Evolutionary conservation across 2,797 vertebrate genomes (phyloP).

Genomic region (Allobates femoralis): DNA sequence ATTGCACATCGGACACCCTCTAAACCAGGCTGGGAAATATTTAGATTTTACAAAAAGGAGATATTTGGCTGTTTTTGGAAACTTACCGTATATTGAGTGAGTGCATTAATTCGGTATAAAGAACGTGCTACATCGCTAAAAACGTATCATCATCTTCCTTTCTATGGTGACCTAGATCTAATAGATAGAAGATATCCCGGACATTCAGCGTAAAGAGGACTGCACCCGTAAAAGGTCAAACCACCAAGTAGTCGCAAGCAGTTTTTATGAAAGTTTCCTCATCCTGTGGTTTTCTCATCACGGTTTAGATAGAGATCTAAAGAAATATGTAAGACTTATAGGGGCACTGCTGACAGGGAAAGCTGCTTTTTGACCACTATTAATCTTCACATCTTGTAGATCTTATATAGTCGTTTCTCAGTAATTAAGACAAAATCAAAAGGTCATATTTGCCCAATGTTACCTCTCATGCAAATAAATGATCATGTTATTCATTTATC

Average conservation of each 20-base stretch:
- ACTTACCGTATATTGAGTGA: not conserved
- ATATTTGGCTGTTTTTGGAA: conserved; percentile 5
- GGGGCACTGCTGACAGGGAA: not conserved
- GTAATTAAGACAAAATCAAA: conserved; percentile 4
- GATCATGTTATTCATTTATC: not conserved
- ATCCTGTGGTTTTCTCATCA: conserved; percentile 33
- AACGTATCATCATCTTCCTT: not conserved
- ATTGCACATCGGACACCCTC: too few relatives aligned
- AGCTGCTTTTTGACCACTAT: conserved; percentile 25
- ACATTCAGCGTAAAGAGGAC: conserved; percentile 16
- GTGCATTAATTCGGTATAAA: not conserved
- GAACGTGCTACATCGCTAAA: not conserved
- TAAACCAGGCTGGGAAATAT: not conserved
- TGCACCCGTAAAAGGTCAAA: conserved; percentile 48
- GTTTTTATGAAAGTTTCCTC: not conserved
- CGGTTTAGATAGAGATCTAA: conserved; percentile 35
- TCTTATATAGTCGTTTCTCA: not conserved
- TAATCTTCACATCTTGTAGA: not conserved
- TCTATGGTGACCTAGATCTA: conserved; percentile 49
- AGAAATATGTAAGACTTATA: not conserved
- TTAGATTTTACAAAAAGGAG: not conserved
- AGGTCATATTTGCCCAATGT: too few relatives aligned
- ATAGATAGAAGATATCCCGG: conserved; percentile 12
- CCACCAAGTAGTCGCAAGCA: conserved; percentile 26
- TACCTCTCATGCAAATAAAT: not conserved